phyloP scores from a whole-genome alignment of 2,113 vertebrate genomes.

The Marmota flaviventris region DNA sequence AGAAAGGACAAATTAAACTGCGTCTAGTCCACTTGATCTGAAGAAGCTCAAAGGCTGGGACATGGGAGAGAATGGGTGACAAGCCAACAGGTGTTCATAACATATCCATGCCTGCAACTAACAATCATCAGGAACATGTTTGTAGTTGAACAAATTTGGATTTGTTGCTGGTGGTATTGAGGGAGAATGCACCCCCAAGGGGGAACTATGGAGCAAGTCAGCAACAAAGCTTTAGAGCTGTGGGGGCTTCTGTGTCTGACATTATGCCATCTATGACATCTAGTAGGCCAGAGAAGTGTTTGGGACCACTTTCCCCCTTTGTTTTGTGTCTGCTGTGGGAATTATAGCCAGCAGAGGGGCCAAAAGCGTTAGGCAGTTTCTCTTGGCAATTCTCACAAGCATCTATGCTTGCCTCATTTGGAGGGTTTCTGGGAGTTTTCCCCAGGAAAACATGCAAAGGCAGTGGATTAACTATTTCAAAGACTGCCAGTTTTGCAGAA shows the following conservation, averaged over 20 bases:
- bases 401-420: too few relatives aligned
- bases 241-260: neutral
- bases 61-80: neutral
- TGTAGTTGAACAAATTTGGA: neutral
- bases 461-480: neutral
- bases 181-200: neutral
- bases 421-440: too few relatives aligned
- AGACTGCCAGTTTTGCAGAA: neutral
- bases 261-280: neutral
- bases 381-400: too few relatives aligned
- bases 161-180: neutral
- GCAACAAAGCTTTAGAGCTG: neutral
- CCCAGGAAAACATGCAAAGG: too few relatives aligned
- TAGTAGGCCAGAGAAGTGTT: neutral
- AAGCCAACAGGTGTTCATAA: neutral
- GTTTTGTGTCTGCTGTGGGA: neutral
- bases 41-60: neutral
- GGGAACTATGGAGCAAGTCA: neutral
- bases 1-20: neutral
- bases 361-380: neutral
- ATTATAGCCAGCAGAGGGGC: neutral
- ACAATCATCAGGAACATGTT: neutral
- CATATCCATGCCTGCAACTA: neutral
- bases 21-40: neutral
- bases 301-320: neutral